Percentiles rank a stretch among this genome's conserved stretches.
phyloP scores from a whole-genome alignment of 2,113 vertebrate species.

The Barbus barbus region DNA sequence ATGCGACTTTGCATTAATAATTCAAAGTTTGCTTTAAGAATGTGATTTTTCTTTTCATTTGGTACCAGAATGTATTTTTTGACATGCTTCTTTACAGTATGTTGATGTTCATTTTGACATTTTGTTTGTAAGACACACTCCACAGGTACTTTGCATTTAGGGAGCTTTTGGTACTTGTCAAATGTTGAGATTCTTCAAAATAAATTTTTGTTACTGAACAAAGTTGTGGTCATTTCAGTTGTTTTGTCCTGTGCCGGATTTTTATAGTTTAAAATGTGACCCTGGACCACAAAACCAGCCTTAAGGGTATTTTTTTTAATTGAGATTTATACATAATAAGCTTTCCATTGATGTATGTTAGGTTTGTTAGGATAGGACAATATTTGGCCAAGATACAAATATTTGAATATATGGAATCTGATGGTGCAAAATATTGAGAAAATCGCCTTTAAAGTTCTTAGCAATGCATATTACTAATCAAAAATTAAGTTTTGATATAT shows the following conservation, averaged over 20 bases:
- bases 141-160: slow-evolving; percentile 5
- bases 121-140: slow-evolving; percentile 32
- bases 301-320: no score
- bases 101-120: slow-evolving; percentile 50
- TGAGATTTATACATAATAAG: no score
- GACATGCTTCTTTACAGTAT: slow-evolving; percentile 59
- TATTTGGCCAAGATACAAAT: no score
- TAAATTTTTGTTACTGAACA: slow-evolving; percentile 58
- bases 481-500: no score
- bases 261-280: neutral
- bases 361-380: no score
- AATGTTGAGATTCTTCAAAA: slow-evolving; percentile 54
- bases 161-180: slow-evolving; percentile 27
- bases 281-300: no score
- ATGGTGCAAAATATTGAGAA: no score
- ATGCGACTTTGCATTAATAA: slow-evolving; percentile 56
- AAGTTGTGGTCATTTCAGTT: slow-evolving; percentile 36
- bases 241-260: neutral
- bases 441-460: no score
- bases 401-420: no score
- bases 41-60: slow-evolving; percentile 61
- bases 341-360: no score
- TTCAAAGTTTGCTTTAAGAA: slow-evolving; percentile 50
- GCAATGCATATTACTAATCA: no score
- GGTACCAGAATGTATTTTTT: slow-evolving; percentile 69